These are phyloP conservation scores for Idaea biselata DNA, from an alignment of 2,888 invertebrate species.

Conservation along the genomic window DNA sequence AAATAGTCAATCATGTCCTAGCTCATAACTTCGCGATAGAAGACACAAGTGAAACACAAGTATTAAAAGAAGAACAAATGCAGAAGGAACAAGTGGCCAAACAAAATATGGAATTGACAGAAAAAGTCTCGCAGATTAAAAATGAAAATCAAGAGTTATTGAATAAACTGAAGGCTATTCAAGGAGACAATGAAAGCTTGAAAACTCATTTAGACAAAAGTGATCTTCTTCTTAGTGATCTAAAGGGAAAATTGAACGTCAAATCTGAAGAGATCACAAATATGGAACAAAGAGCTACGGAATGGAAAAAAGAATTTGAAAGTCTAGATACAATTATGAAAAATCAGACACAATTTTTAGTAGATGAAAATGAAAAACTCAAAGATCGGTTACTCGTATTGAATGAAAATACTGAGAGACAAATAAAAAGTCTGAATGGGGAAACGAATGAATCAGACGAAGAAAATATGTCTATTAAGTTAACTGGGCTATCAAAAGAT, in stretches of 20 bases:
- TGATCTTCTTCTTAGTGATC: slow-evolving; percentile 39
- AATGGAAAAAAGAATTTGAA: slow-evolving; percentile 49
- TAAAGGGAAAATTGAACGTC: slow-evolving; percentile 45
- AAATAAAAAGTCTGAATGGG: slow-evolving; percentile 16
- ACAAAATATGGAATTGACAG: slow-evolving; percentile 15
- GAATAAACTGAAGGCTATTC: slow-evolving; percentile 8
- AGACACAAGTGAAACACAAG: slow-evolving; percentile 21
- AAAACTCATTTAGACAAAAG: slow-evolving; percentile 39
- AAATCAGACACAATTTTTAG: slow-evolving; percentile 45
- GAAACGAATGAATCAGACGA: slow-evolving; percentile 18
- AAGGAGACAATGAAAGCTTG: background rate
- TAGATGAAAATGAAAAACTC: slow-evolving; percentile 49
- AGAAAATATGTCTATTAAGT: slow-evolving; percentile 2
- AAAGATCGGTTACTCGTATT: slow-evolving; percentile 29
- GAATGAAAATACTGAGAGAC: slow-evolving; percentile 15
- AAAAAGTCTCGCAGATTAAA: slow-evolving; percentile 34
- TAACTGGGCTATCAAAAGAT: background rate
- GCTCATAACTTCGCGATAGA: background rate
- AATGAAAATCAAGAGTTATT: slow-evolving; percentile 36
- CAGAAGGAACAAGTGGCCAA: background rate
- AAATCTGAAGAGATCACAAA: slow-evolving; percentile 49
- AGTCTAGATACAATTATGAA: slow-evolving; percentile 44
- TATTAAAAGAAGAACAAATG: slow-evolving; percentile 1
- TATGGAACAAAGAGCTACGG: slow-evolving; percentile 46
- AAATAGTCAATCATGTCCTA: slow-evolving; percentile 37